These are phyloP conservation scores for Otolemur crassicaudatus DNA, from an alignment of 2,797 vertebrate species.

Conservation along the genomic window DNA sequence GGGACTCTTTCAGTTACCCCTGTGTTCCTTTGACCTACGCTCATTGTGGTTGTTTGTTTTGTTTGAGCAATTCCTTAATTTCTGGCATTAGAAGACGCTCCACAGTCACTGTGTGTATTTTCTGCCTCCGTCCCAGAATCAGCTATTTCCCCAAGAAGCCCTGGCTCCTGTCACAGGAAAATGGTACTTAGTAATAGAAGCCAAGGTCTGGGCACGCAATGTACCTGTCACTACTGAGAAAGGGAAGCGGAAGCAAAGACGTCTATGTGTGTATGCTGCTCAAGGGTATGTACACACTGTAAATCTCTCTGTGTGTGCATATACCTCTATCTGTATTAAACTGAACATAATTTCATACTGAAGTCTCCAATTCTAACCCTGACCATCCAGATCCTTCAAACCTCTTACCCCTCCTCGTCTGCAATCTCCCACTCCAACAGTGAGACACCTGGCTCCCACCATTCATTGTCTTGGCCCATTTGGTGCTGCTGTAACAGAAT, in stretches of 20 bases:
- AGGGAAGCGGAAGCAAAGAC: not conserved
- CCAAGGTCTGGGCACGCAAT: not conserved
- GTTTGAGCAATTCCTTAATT: not conserved
- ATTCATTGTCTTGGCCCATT: not conserved
- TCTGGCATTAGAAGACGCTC: not conserved
- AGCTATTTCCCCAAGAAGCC: not conserved
- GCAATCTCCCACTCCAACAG: not conserved
- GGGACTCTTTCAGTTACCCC: not conserved
- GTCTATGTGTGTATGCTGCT: not conserved
- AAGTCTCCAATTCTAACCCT: not conserved
- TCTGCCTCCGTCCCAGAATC: not conserved
- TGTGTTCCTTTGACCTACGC: not conserved
- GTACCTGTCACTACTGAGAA: not conserved
- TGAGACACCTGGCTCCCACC: not conserved
- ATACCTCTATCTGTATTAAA: not conserved
- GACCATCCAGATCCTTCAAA: not conserved
- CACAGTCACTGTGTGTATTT: not conserved
- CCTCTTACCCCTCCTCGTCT: not conserved
- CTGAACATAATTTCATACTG: not conserved
- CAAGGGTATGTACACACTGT: not conserved
- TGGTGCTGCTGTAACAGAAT: not conserved
- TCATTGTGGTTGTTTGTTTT: not conserved
- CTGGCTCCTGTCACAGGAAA: not conserved
- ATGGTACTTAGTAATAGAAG: not conserved
- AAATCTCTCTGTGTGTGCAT: accelerated